Base-by-base conservation (phyloP, 1,140 invertebrate genomes). In the Agrilus planipennis region DNA sequence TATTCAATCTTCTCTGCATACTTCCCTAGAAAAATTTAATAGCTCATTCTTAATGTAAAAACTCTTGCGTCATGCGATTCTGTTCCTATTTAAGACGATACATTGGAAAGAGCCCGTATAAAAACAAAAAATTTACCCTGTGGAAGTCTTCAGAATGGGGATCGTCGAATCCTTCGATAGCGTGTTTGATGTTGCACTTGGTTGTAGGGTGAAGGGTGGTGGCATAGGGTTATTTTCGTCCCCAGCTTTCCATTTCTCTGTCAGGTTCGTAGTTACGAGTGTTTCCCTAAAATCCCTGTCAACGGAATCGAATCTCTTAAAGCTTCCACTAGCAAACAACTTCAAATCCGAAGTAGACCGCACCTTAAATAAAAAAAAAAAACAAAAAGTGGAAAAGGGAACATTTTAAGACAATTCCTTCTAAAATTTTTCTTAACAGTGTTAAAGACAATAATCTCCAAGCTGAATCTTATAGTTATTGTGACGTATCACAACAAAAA, bases 281-380 rank as follows among this genome's bases (percentile, higher is more conserved):
- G 50, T 46, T 27, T 68, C 61, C 18, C 65, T 60, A 41, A 67
- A 65, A 46, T 74, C 72, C 18, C 60, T 56, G 49, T 78, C 74
- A 21, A 80, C 67, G 14, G 75, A 75, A 45, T 80, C 77, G 56
- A 81, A 81, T 20, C 76, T 68, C 44, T 75, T 74, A 57, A 78
- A 80, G 53, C 74, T 79, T 12, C 77, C 78, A 21, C 68, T 70
- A 15, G 38, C 25, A 55, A 75, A 75, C 17, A 80, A 58, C 23
- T 71, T 65, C 36, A 81, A 72, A 51, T 81, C 78, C 0, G 75
- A 77, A 25, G 79, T 77, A 0, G 76, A 78, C 38, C 71, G 68
- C 12, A 79, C 69, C 76, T 77, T 54, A n/a, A 57, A 55, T 16
- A 36, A 42, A 29, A 29, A 12, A 18, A 41, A 32, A 28, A 27